These are phyloP conservation scores for Regulus satrapa DNA, from an alignment of 2,113 vertebrate genomes.

Conservation along the genomic window DNA sequence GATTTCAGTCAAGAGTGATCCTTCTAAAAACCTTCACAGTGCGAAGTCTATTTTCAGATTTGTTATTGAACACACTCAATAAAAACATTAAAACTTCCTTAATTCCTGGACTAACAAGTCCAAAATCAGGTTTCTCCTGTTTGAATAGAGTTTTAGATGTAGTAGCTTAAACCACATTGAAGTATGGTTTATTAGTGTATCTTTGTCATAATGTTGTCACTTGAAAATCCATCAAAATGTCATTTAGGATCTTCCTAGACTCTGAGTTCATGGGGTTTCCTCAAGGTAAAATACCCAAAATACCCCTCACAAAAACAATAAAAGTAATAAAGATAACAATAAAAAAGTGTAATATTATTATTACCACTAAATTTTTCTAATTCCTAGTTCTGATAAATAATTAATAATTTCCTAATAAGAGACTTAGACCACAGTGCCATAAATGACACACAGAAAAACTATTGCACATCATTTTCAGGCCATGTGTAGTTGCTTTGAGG, in stretches of 20 bases:
- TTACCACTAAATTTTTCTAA: background rate
- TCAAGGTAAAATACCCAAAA: background rate
- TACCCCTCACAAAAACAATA: background rate
- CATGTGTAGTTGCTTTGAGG: background rate
- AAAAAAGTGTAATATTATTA: background rate
- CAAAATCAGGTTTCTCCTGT: background rate
- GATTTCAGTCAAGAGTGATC: background rate
- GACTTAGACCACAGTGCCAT: accelerated
- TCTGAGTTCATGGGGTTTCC: background rate
- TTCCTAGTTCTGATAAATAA: background rate
- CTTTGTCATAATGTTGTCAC: background rate
- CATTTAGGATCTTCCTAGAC: background rate
- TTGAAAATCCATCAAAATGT: background rate
- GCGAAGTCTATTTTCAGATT: background rate
- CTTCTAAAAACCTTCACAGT: background rate
- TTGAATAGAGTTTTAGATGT: background rate
- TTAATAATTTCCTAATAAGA: background rate
- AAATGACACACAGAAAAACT: background rate
- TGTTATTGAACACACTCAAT: background rate
- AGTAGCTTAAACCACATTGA: background rate
- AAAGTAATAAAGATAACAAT: background rate
- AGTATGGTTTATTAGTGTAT: background rate
- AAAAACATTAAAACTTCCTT: background rate
- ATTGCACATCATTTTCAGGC: background rate
- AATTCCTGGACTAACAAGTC: background rate